These are phyloP conservation scores for Spisula solida DNA, from an alignment of 2,888 invertebrate species.

Conservation along the genomic window DNA sequence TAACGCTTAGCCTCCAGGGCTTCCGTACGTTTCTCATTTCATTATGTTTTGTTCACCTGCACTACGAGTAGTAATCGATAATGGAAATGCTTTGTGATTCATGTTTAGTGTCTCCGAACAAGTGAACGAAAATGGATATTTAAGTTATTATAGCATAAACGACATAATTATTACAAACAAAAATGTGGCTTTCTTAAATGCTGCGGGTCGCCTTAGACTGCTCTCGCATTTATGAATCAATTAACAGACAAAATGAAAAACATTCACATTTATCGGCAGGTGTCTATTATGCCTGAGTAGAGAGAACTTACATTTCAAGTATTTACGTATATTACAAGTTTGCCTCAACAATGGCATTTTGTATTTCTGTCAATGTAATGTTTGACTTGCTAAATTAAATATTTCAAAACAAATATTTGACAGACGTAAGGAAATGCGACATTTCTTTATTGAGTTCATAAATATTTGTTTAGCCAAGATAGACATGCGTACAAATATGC, in stretches of 20 bases:
- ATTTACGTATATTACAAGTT: neutral
- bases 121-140: no score
- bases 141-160: no score
- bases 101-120: no score
- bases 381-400: neutral
- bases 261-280: neutral
- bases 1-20: no score
- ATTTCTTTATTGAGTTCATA: neutral
- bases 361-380: neutral
- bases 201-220: no score
- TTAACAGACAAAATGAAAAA: neutral
- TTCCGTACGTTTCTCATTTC: no score
- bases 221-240: neutral
- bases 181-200: no score
- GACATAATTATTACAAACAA: no score
- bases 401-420: slow-evolving; percentile 5
- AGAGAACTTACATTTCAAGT: neutral
- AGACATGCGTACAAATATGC: neutral
- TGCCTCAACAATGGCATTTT: neutral
- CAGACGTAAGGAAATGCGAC: neutral
- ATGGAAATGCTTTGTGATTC: no score
- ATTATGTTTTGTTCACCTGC: no score
- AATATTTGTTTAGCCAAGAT: neutral
- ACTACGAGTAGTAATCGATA: no score
- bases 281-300: neutral